Conservation (phyloP, 2,888 invertebrate genomes). For the Anorthoa munda region DNA sequence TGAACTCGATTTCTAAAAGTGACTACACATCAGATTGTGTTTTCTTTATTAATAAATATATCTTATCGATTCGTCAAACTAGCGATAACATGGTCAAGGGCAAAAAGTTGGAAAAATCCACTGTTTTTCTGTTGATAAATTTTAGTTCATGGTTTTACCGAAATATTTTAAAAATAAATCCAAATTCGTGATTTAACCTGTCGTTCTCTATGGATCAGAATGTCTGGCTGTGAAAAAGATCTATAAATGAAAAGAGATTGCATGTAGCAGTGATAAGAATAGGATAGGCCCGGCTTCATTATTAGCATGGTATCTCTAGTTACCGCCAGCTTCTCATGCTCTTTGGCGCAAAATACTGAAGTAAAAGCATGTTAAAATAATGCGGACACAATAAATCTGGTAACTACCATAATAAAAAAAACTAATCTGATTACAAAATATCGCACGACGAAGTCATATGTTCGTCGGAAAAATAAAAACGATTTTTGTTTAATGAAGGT, state of each 20-base stretch:
- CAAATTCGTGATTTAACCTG: too few relatives aligned
- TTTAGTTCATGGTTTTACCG: constrained; percentile 1
- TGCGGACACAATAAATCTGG: not conserved
- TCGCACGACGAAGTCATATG: not conserved
- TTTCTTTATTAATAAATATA: constrained; percentile 35
- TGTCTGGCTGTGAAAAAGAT: too few relatives aligned
- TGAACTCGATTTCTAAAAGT: constrained; percentile 21
- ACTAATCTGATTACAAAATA: constrained; percentile 11
- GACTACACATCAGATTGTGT: constrained; percentile 6
- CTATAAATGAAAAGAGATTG: too few relatives aligned
- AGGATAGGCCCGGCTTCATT: too few relatives aligned
- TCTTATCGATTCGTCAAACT: constrained; percentile 50
- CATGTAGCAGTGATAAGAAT: too few relatives aligned
- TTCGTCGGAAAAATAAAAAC: too few relatives aligned
- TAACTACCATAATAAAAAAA: not conserved
- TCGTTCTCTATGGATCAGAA: too few relatives aligned
- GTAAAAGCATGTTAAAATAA: not conserved
- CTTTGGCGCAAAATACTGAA: not conserved
- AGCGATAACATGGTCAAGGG: constrained; percentile 62
- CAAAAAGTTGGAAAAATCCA: constrained; percentile 42
- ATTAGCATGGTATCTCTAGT: too few relatives aligned
- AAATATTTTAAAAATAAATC: too few relatives aligned
- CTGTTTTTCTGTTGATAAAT: constrained; percentile 44
- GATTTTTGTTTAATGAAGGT: too few relatives aligned
- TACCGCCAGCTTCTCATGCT: too few relatives aligned